Percentiles rank a stretch among this genome's conserved stretches.
Evolutionary conservation across 1,140 invertebrate species (phyloP).

Genomic region (Hesperophylax magnus): DNA sequence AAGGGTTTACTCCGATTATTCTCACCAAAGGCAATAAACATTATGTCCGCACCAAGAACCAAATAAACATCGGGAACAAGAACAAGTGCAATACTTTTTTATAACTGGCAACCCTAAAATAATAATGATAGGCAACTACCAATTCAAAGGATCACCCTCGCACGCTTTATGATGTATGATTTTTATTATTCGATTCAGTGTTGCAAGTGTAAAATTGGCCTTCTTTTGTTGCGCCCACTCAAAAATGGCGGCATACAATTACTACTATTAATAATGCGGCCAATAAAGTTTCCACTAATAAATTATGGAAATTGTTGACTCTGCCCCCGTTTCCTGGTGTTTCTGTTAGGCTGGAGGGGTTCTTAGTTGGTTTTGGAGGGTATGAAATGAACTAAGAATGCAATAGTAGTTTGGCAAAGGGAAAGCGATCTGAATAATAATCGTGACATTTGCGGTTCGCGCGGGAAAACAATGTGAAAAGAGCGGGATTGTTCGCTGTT

Average conservation of each 20-base stretch:
- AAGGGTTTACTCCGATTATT: not conserved
- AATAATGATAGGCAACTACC: not conserved
- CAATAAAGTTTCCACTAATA: conserved; percentile 50
- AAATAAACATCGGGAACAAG: not conserved
- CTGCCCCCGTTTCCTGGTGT: conserved; percentile 2
- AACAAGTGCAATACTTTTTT: conserved; percentile 4
- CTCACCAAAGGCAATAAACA: conserved; percentile 1
- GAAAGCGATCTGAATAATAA: too few relatives aligned
- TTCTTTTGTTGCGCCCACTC: conserved; percentile 48
- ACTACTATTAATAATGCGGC: conserved; percentile 46
- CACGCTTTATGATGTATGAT: conserved; percentile 46
- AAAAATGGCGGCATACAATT: conserved; percentile 14
- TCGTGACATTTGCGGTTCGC: conserved; percentile 38
- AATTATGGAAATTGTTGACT: conserved; percentile 57
- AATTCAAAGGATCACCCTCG: not conserved
- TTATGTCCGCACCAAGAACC: not conserved
- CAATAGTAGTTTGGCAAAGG: too few relatives aligned
- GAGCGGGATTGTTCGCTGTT: not conserved
- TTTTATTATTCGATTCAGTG: conserved; percentile 53
- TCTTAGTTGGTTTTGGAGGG: too few relatives aligned
- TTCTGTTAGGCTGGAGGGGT: not conserved
- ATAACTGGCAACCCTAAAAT: not conserved
- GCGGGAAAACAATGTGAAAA: conserved; percentile 8
- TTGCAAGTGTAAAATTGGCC: conserved; percentile 57
- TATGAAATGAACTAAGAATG: too few relatives aligned